A percentile compares a stretch with the other conserved stretches of the same genome.
Conservation (phyloP, 2,797 vertebrate species). For the Perdix hodgsoniae region DNA sequence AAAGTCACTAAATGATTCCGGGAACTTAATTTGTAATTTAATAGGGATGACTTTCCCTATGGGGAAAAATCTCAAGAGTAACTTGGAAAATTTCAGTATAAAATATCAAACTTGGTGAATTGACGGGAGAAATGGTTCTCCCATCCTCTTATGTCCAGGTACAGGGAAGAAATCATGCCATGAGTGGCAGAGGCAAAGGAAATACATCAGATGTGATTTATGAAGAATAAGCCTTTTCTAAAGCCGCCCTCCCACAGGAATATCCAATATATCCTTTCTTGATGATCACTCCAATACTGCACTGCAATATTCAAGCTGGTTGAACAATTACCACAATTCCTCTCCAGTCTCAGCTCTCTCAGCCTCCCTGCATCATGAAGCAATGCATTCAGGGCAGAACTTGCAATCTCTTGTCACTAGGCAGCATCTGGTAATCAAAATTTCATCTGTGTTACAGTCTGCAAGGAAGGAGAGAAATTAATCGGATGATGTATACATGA, state of each 20-base stretch:
- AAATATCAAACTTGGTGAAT: background rate
- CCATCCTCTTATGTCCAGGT: background rate
- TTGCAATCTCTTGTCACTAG: background rate
- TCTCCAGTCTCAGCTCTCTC: background rate
- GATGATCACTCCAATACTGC: background rate
- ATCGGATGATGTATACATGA: background rate
- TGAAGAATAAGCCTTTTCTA: background rate
- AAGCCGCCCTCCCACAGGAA: background rate
- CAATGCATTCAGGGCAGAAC: background rate
- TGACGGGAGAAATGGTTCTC: background rate
- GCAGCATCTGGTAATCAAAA: slow-evolving; percentile 7
- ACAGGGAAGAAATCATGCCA: background rate
- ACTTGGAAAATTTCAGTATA: background rate
- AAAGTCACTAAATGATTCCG: background rate
- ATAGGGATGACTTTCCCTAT: background rate
- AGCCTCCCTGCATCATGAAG: background rate
- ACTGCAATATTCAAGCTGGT: background rate
- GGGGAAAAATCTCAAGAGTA: background rate
- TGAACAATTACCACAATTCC: background rate
- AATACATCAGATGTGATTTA: background rate
- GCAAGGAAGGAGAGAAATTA: background rate
- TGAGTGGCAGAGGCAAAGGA: background rate
- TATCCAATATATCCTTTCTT: background rate
- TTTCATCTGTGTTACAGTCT: background rate
- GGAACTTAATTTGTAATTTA: background rate